Evolutionary conservation across 2,888 invertebrate species (phyloP).

Genomic region (Bruchidius siliquastri): DNA sequence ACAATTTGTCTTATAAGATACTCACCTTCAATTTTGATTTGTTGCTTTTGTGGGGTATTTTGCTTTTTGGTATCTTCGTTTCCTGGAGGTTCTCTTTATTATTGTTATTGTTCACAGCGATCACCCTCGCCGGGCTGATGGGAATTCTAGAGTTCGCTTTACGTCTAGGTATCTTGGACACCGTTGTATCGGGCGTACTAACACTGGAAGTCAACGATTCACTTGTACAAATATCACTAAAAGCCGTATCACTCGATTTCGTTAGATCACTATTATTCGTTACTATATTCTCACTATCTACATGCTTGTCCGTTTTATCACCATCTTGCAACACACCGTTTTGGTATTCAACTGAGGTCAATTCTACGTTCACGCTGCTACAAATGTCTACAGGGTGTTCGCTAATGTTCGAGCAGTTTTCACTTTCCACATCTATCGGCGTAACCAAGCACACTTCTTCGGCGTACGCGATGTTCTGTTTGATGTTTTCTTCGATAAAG

Average conservation of each 20-base stretch:
- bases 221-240: conserved; percentile 52
- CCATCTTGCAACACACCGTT: conserved; percentile 19
- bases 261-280: conserved; percentile 33
- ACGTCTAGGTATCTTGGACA: conserved; percentile 54
- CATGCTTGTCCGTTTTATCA: conserved; percentile 17
- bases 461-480: conserved; percentile 45
- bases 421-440: conserved; percentile 43
- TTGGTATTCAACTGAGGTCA: conserved; percentile 37
- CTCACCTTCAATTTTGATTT: conserved; percentile 47
- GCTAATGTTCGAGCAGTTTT: conserved; percentile 44
- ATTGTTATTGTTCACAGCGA: conserved; percentile 27
- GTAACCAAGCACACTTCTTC: conserved; percentile 46
- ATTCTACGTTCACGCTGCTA: conserved; percentile 40
- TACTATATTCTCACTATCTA: conserved; percentile 28
- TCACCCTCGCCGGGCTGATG: conserved; percentile 37
- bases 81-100: conserved; percentile 33
- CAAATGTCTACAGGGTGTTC: conserved; percentile 45
- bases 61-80: conserved; percentile 52
- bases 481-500: conserved; percentile 32
- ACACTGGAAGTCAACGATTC: conserved; percentile 63
- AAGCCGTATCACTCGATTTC: conserved; percentile 38
- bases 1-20: not conserved
- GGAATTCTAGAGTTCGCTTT: conserved; percentile 37
- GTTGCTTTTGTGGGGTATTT: conserved; percentile 50
- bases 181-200: conserved; percentile 68